A percentile compares a stretch with the other conserved stretches of the same genome.
Evolutionary conservation across 35 echinoderm and acorn worm species (phyloP).

Genomic region (Nesometra sesokonis): DNA sequence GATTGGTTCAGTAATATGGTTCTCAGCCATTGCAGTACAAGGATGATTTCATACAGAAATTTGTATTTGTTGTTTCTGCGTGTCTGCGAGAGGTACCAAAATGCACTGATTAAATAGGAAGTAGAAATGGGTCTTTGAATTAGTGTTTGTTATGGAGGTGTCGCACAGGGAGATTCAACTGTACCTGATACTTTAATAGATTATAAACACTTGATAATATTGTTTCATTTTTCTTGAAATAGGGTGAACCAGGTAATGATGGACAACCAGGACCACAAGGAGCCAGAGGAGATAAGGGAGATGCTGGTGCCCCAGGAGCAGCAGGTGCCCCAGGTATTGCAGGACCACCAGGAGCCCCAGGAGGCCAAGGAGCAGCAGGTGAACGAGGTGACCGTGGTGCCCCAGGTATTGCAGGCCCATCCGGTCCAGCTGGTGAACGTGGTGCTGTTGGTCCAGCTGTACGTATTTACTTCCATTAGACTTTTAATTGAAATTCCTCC

Average conservation of each 20-base stretch:
- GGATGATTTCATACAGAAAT: too few species aligned
- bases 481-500: too few species aligned
- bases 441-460: slow-evolving; percentile 80
- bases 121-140: too few species aligned
- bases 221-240: neutral
- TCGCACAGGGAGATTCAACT: too few species aligned
- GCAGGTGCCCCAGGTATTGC: slow-evolving; percentile 46
- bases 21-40: too few species aligned
- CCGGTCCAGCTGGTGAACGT: slow-evolving; percentile 75
- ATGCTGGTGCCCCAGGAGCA: slow-evolving; percentile 39
- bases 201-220: too few species aligned
- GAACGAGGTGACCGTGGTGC: slow-evolving; percentile 81
- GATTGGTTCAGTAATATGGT: too few species aligned
- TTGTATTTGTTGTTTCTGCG: too few species aligned
- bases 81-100: too few species aligned
- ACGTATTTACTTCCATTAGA: slow-evolving; percentile 7
- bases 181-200: too few species aligned
- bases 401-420: slow-evolving; percentile 56
- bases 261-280: slow-evolving; percentile 38
- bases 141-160: too few species aligned
- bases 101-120: too few species aligned
- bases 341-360: slow-evolving; percentile 46
- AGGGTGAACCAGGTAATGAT: slow-evolving; percentile 63
- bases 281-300: slow-evolving; percentile 29
- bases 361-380: slow-evolving; percentile 50